Conservation (phyloP, 1,140 invertebrate genomes). For the Aphelinus certus region DNA sequence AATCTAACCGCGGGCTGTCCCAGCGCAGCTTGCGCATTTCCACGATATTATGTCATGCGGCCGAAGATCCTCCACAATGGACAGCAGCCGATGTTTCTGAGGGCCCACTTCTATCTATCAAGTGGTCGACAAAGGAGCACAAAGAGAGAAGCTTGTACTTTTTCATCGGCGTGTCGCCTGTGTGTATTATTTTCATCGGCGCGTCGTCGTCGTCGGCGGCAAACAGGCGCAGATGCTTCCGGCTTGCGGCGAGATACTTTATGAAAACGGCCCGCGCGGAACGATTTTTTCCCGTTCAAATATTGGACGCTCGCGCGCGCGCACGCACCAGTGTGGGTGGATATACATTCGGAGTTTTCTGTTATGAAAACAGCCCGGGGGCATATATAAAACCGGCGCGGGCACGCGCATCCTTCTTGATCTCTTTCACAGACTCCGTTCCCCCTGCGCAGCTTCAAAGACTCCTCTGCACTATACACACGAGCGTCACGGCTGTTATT, state of each 20-base stretch:
- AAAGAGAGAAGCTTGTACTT: conserved; percentile 1
- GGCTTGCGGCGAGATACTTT: background rate
- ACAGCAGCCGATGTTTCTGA: too few species aligned
- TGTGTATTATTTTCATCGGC: conserved; percentile 2
- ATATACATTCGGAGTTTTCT: background rate
- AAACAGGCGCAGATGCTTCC: background rate
- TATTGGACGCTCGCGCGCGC: conserved; percentile 37
- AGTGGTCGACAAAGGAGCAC: background rate
- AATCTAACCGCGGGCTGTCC: too few species aligned
- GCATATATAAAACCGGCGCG: background rate
- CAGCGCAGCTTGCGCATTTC: too few species aligned
- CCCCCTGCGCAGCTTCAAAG: conserved; percentile 23
- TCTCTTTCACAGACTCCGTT: background rate
- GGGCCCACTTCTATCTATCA: too few species aligned
- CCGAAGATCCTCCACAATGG: too few species aligned
- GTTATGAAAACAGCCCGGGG: conserved; percentile 14
- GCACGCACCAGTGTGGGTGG: too few species aligned
- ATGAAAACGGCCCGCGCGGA: conserved; percentile 7
- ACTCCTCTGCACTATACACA: conserved; percentile 31
- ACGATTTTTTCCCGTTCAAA: conserved; percentile 44
- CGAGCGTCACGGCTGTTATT: background rate
- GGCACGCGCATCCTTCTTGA: background rate
- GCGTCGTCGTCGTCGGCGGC: background rate
- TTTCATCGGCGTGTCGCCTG: background rate
- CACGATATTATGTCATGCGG: too few species aligned